phyloP scores from a whole-genome alignment of 2,797 vertebrate genomes.

The Peromyscus aztecus region DNA sequence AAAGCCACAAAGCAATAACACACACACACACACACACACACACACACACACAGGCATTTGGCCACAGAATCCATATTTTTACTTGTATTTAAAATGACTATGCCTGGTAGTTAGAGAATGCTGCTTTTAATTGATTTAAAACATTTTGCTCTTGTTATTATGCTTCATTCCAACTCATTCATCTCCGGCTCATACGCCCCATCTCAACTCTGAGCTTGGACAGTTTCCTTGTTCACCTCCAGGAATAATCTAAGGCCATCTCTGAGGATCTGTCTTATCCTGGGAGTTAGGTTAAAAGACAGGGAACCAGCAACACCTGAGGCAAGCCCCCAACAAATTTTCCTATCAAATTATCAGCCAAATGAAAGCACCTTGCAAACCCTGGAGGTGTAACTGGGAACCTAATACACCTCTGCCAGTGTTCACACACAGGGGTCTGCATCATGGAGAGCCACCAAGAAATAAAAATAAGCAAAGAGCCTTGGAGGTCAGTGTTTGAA shows the following conservation, averaged over 20 bases:
- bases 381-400: background rate
- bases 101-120: background rate
- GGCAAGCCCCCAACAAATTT: background rate
- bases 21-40: background rate
- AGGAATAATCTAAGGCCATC: background rate
- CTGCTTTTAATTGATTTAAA: background rate
- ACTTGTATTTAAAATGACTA: background rate
- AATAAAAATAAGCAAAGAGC: background rate
- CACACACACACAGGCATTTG: too few species aligned
- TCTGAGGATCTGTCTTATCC: background rate
- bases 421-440: background rate
- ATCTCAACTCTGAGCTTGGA: accelerated
- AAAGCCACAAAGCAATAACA: background rate
- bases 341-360: background rate
- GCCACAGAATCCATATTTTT: background rate
- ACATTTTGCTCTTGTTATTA: background rate
- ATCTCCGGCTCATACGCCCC: too few species aligned
- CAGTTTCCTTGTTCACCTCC: background rate
- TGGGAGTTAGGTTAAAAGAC: background rate
- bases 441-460: background rate
- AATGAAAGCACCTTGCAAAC: too few species aligned
- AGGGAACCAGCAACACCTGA: background rate
- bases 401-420: background rate
- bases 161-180: background rate
- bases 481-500: background rate